Percentiles rank a stretch among this genome's conserved stretches.
Evolutionary conservation across 2,113 vertebrate genomes (phyloP).

Genomic region (Aldabrachelys gigantea): DNA sequence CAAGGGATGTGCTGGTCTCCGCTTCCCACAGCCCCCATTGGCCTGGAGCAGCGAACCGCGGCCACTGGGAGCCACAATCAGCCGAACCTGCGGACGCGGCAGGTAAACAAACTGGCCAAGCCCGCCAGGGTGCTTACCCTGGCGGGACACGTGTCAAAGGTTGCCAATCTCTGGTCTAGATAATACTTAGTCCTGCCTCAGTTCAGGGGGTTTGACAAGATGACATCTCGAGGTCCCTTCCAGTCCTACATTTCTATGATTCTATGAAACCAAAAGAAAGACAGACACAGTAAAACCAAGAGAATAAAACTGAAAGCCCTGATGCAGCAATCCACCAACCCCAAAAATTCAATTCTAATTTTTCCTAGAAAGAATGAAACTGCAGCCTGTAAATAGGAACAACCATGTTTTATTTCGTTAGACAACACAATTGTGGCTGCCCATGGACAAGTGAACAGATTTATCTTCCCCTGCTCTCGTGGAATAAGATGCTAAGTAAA

Average conservation of each 20-base stretch:
- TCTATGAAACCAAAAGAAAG: not conserved
- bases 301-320: not conserved
- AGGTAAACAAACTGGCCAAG: too few relatives aligned
- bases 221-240: not conserved
- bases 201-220: not conserved
- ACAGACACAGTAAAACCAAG: not conserved
- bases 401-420: not conserved
- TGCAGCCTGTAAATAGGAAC: not conserved
- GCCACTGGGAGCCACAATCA: too few relatives aligned
- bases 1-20: too few relatives aligned
- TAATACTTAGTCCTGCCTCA: not conserved
- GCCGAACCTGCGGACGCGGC: too few relatives aligned
- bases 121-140: too few relatives aligned
- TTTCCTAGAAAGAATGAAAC: not conserved
- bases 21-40: too few relatives aligned
- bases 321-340: not conserved
- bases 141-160: too few relatives aligned
- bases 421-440: not conserved
- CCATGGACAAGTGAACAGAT: not conserved
- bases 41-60: too few relatives aligned
- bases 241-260: not conserved
- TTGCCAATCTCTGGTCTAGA: not conserved
- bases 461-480: not conserved
- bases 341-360: not conserved
- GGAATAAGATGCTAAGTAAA: not conserved